A percentile compares a stretch with the other conserved stretches of the same genome.
These are phyloP conservation scores for Galemys pyrenaicus DNA, from an alignment of 2,113 vertebrate genomes.

Conservation along the genomic window DNA sequence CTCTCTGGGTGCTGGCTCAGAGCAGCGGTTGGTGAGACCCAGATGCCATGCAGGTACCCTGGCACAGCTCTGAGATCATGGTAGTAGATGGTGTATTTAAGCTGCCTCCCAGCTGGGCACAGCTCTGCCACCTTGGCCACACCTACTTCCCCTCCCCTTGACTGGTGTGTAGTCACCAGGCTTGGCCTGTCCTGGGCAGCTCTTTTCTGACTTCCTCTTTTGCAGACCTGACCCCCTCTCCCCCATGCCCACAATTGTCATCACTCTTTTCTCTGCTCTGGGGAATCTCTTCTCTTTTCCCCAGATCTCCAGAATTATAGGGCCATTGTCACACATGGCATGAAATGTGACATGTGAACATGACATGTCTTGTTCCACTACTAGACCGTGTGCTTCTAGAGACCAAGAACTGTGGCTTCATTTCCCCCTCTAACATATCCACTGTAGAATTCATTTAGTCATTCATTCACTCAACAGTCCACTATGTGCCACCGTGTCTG, in stretches of 20 bases:
- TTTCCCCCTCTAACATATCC: neutral
- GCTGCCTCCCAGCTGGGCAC: neutral
- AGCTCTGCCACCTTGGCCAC: neutral
- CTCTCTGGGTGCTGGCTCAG: neutral
- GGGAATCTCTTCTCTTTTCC: neutral
- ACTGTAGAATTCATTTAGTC: neutral
- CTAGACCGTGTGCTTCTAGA: neutral
- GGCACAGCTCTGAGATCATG: too few relatives aligned
- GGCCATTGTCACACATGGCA: neutral
- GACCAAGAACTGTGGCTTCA: neutral
- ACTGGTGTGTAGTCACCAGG: accelerated
- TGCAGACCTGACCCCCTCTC: neutral
- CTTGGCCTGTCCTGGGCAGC: neutral
- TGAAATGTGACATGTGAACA: neutral
- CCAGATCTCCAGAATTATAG: too few relatives aligned
- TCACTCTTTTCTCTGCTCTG: neutral
- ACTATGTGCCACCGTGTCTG: neutral
- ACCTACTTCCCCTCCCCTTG: accelerated
- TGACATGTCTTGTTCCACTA: neutral
- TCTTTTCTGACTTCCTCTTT: too few relatives aligned
- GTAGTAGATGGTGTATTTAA: neutral
- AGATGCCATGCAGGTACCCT: neutral
- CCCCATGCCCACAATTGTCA: neutral
- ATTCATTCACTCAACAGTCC: neutral
- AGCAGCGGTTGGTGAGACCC: neutral